Evolutionary conservation across 2,113 vertebrate species (phyloP), one percentile per base, ranked within the genome.

Genomic region (Oryzias melastigma): DNA sequence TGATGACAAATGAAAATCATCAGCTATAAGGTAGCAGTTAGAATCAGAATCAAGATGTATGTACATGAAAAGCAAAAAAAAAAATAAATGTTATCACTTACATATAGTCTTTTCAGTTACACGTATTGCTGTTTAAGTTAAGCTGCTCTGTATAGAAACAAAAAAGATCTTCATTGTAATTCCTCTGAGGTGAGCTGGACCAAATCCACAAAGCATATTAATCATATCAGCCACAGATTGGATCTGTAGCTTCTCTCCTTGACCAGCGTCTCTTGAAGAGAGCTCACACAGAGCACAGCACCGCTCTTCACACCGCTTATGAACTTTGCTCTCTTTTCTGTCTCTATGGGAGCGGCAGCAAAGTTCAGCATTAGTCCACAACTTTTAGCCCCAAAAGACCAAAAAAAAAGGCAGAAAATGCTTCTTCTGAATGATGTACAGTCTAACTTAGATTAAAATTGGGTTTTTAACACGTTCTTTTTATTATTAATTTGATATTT

Each of bases 211-310:
- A 54, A 59, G 12, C 35, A 65, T 75, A 55, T 47, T 65, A 52
- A 43, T 58, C 25, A 49, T 53, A 45, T 54, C 49, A 27, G 40
- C 22, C 24, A 49, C 58, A 54, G 52, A 43, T 42, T 53, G 52
- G 41, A 46, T 62, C 1, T 50, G 50, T 5, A 60, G 51, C 22
- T 58, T 79, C 77, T 83, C 77, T 71, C 73, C 81, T 83, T 80
- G 77, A 83, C 29, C 73, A 65, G 56, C 13, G 14, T 59, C 67
- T 24, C 52, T 52, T 43, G 52, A 19, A 29, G 52, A 49, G 64
- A 62, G 50, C 54, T 80, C 77, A 80, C 64, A 58, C 74, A 60
- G 81, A 69, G 81, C 68, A 29, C 74, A 72, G 67, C 18, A 19
- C 12, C 58, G 0, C 58, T 74, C 70, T 14, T 22, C 70, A 47